Base-by-base conservation (phyloP, 1,140 invertebrate species). In the Aphelenchoides fujianensis region DNA sequence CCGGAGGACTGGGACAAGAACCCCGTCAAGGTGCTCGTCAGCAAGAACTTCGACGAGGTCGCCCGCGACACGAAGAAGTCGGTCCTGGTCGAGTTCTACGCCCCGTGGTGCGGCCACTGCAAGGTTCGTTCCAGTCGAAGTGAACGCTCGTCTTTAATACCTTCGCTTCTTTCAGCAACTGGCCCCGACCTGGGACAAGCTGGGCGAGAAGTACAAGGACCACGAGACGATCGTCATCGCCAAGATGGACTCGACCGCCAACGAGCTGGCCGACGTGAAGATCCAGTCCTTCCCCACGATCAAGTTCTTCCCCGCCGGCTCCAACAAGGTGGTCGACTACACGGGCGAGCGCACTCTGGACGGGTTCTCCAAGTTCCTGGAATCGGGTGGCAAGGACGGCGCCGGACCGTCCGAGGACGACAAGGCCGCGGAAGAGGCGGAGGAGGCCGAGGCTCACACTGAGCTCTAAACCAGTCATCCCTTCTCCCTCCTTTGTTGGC, bases 171-270 rank as follows among this genome's bases (percentile, higher is more conserved):
- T n/a, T n/a, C n/a, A n/a, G n/a, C n/a, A n/a, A n/a, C 70, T 98
- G 95, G 92, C 88, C 74, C 96, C 96, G 31, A 97, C 97, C 86
- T 98, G 94, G 86, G 94, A 98, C 74, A 82, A 92, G 88, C 87
- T 93, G 70, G 91, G 89, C 69, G 91, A 92, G 78, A 92, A 95
- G 63, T 78, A 90, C 86, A 90, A 91, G 84, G 91, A 92, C 77
- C 89, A 90, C 77, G 89, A 90, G 48, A 89, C 90, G 72, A 88
- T 98, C 74, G 88, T 98, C 12, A 92, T 99, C 84, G 95, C 95
- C 74, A 98, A 98, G 88, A 97, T 99, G 89, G 97, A 99, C 86
- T 90, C 95, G 59, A 98, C 95, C 68, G 91, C 90, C 82, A 99
- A 98, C 86, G 96, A 98, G 88, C 86, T 98, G 69, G 93, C 95